Conservation (phyloP, 2,113 vertebrate species). For the Rhinoderma darwinii region DNA sequence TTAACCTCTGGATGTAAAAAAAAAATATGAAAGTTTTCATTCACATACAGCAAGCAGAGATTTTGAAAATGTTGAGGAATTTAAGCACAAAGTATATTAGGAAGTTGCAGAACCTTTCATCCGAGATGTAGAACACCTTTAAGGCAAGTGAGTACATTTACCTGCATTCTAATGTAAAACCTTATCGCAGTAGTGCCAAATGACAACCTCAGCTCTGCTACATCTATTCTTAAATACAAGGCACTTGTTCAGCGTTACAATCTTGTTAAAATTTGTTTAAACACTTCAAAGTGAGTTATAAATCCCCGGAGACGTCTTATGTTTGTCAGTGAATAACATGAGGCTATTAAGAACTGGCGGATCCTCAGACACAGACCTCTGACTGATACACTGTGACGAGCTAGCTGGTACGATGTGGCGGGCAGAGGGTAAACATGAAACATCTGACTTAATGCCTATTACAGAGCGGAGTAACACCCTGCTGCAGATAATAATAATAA, state of each 20-base stretch:
- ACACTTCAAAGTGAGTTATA: not conserved
- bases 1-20: too few species aligned
- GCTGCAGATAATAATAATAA: not conserved
- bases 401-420: not conserved
- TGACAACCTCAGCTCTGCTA: not conserved
- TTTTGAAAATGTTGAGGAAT: too few species aligned
- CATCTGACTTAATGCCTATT: not conserved
- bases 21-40: too few species aligned
- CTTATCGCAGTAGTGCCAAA: not conserved
- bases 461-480: not conserved
- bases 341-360: not conserved
- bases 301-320: not conserved
- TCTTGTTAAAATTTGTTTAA: not conserved
- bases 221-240: not conserved
- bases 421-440: not conserved
- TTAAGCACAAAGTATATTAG: too few species aligned
- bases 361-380: not conserved
- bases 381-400: not conserved
- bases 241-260: not conserved
- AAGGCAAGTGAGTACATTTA: too few species aligned
- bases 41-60: too few species aligned
- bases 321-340: not conserved
- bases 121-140: too few species aligned
- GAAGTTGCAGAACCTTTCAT: too few species aligned
- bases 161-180: too few species aligned